Conservation (phyloP, 2,113 vertebrate species). For the Oncorhynchus mykiss region DNA sequence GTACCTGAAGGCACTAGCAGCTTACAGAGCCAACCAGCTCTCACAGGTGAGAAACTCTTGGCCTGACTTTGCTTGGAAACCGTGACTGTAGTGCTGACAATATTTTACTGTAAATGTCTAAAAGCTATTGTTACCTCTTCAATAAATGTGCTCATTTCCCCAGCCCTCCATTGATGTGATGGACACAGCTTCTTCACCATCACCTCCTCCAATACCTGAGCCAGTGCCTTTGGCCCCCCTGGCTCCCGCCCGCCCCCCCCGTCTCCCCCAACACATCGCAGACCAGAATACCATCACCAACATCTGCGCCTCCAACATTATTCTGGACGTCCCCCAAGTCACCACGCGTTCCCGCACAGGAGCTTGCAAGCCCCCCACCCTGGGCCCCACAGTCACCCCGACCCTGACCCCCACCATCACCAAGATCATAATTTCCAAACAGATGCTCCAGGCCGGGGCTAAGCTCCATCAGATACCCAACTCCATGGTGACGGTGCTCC, state of each 20-base stretch:
- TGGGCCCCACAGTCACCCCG: slow-evolving; percentile 35
- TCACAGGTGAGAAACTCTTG: slow-evolving; percentile 73
- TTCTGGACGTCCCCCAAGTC: slow-evolving; percentile 72
- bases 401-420: slow-evolving; percentile 68
- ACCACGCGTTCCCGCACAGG: slow-evolving; percentile 69
- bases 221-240: slow-evolving; percentile 17
- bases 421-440: slow-evolving; percentile 86
- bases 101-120: not conserved
- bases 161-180: slow-evolving; percentile 65
- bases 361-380: slow-evolving; percentile 54
- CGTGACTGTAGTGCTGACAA: not conserved
- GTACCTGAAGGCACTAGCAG: slow-evolving; percentile 85
- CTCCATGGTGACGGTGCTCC: slow-evolving; percentile 81
- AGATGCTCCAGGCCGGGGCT: slow-evolving; percentile 71
- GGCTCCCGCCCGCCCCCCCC: slow-evolving; percentile 21
- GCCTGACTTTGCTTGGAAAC: too few species aligned
- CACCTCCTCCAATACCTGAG: slow-evolving; percentile 46
- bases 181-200: slow-evolving; percentile 58
- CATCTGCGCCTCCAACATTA: slow-evolving; percentile 77
- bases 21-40: slow-evolving; percentile 84
- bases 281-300: slow-evolving; percentile 77
- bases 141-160: not conserved
- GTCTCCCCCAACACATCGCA: slow-evolving; percentile 30
- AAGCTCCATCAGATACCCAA: slow-evolving; percentile 65
- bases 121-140: too few species aligned